phyloP scores from a whole-genome alignment of 2,113 vertebrate species.

The Perca flavescens region DNA sequence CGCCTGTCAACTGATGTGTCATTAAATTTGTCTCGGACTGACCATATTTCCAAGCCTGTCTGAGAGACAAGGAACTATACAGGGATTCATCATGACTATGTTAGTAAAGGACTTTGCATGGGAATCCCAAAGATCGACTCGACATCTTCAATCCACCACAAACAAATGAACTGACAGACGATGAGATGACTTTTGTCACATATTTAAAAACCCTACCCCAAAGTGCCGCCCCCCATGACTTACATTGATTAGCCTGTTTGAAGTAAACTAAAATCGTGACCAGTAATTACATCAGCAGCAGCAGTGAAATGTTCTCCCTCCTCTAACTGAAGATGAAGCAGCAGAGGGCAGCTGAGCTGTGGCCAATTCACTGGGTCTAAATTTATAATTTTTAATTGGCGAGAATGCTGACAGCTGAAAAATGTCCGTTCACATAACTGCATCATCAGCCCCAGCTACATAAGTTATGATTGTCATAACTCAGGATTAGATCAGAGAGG shows the following conservation, averaged over 20 bases:
- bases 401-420: slow-evolving; percentile 75
- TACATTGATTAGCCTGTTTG: not conserved
- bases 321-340: not conserved
- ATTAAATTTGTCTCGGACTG: not conserved
- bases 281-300: not conserved
- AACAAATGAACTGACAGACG: not conserved
- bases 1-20: not conserved
- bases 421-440: slow-evolving; percentile 70
- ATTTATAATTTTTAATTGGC: slow-evolving; percentile 64
- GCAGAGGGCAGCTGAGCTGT: slow-evolving; percentile 42
- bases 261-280: not conserved
- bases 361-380: slow-evolving; percentile 37
- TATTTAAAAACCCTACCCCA: not conserved
- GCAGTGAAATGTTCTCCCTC: not conserved
- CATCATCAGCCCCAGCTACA: slow-evolving; percentile 63
- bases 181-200: not conserved
- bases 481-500: slow-evolving; percentile 73
- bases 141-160: not conserved
- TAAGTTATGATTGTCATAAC: slow-evolving; percentile 76
- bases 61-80: not conserved
- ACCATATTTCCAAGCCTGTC: not conserved
- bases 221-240: not conserved
- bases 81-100: not conserved
- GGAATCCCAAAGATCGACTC: not conserved
- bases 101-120: not conserved